Evolutionary conservation across 2,888 invertebrate genomes (phyloP).

Genomic region (Drosophila neotestacea): DNA sequence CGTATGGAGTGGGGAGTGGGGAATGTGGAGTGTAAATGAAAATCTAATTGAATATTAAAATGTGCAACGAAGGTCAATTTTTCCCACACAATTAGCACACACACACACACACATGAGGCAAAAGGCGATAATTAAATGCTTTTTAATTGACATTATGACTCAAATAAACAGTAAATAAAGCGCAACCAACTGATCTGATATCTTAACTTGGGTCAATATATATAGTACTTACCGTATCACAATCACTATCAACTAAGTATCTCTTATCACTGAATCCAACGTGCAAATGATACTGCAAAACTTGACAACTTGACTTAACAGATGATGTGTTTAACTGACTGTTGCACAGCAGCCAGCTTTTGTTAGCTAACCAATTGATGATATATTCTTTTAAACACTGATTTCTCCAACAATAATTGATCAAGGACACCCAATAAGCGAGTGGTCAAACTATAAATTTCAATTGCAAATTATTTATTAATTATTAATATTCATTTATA

Average conservation of each 20-base stretch:
- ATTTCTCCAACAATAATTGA: no score
- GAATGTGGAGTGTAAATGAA: constrained; percentile 9
- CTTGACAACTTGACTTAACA: background rate
- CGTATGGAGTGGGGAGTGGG: no score
- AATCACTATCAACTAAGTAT: background rate
- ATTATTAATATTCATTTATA: no score
- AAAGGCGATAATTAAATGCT: constrained; percentile 3
- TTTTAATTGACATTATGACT: constrained; percentile 14
- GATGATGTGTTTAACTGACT: background rate
- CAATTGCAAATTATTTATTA: no score
- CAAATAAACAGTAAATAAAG: constrained; percentile 10
- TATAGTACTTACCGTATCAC: background rate
- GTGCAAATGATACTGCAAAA: background rate
- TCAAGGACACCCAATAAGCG: no score
- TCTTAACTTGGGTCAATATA: constrained; percentile 4
- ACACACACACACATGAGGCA: no score
- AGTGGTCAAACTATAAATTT: no score
- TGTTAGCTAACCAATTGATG: background rate
- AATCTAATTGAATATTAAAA: constrained; percentile 38
- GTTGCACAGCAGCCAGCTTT: constrained; percentile 6
- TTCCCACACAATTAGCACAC: constrained; percentile 26
- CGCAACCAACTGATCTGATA: constrained; percentile 1
- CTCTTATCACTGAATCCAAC: background rate
- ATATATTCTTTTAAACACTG: no score
- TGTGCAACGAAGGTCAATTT: constrained; percentile 54